Evolutionary conservation across 2,113 vertebrate species (phyloP).

Genomic region (Psittacus erithacus): DNA sequence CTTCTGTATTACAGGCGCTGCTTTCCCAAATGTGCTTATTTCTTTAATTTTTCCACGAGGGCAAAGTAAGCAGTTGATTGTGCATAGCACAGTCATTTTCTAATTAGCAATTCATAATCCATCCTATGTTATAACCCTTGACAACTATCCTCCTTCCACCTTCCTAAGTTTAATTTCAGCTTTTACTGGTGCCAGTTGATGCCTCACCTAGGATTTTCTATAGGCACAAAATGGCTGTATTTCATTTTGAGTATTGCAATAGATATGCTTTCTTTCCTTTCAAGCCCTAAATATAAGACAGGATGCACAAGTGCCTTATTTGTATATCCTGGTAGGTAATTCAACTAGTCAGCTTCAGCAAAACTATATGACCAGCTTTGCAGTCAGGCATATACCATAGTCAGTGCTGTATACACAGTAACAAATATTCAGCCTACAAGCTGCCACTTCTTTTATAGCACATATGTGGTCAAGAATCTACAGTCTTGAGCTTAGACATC

Average conservation of each 20-base stretch:
- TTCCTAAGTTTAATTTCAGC: background rate
- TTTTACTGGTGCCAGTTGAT: background rate
- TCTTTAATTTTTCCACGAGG: background rate
- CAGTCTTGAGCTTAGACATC: background rate
- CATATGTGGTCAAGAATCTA: background rate
- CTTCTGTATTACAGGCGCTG: background rate
- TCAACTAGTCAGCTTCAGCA: background rate
- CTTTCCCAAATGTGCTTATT: background rate
- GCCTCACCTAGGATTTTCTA: background rate
- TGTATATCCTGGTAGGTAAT: background rate
- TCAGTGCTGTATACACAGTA: background rate
- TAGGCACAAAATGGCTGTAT: background rate
- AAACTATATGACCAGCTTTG: background rate
- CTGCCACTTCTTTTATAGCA: background rate
- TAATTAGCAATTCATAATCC: background rate
- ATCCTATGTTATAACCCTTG: background rate
- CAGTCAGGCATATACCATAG: background rate
- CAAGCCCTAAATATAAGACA: background rate
- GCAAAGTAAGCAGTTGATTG: background rate
- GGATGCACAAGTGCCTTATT: background rate
- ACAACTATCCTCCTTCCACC: background rate
- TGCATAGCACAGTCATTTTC: background rate
- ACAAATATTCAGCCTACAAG: background rate
- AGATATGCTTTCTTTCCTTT: background rate
- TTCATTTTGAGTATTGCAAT: background rate